Evolutionary conservation across 2,797 vertebrate species (phyloP).

Genomic region (Uromys caudimaculatus): DNA sequence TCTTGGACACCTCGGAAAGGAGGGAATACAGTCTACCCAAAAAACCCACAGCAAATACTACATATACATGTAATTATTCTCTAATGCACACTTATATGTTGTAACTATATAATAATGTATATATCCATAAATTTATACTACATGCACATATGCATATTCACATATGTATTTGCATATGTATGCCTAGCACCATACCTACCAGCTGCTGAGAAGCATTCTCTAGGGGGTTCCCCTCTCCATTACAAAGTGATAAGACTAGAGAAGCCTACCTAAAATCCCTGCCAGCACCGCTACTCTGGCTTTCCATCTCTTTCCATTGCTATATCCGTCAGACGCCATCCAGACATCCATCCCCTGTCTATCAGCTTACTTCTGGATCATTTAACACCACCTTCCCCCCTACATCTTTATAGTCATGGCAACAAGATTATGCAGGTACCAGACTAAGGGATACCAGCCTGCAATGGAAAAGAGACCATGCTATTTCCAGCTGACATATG

Average conservation of each 20-base stretch:
- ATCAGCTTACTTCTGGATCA: background rate
- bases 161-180: too few species aligned
- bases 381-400: background rate
- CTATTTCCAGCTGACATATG: background rate
- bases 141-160: background rate
- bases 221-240: background rate
- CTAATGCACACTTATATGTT: background rate
- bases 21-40: background rate
- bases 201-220: background rate
- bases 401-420: background rate
- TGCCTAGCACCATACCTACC: background rate
- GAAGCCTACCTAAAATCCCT: background rate
- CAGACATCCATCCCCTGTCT: fast-evolving
- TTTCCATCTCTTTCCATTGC: background rate
- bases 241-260: background rate
- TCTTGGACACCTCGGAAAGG: background rate
- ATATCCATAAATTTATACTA: background rate
- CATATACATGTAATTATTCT: background rate
- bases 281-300: background rate
- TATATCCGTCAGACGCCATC: background rate
- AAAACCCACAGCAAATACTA: background rate
- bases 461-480: background rate
- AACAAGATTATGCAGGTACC: background rate
- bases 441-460: background rate
- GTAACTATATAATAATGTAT: background rate